Evolutionary conservation across 2,113 vertebrate genomes (phyloP), one percentile per base, ranked within the genome.

Genomic region (Enhydra lutris): DNA sequence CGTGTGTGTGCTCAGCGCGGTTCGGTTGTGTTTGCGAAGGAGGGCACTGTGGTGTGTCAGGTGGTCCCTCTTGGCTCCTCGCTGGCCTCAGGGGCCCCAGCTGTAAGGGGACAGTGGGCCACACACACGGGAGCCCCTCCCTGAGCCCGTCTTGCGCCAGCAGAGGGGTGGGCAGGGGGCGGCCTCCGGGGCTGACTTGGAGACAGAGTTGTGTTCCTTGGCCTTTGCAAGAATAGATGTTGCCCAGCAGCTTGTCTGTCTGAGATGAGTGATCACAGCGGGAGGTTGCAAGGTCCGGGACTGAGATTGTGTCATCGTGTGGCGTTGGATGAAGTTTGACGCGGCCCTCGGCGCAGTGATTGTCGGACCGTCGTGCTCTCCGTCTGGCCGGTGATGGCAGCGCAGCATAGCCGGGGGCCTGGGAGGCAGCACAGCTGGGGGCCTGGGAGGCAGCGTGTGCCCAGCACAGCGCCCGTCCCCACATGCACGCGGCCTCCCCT

Each of bases 111-210:
- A 8, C 5, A 0, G 14, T 15, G 80, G 71, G 4, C 29, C 42
- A 17, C 39, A 17, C 11, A 71, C 23, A 52, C 26, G 21, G 11
- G 29, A 2, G 0, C 2, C 82, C 36, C 59, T 82, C 50, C 21
- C 6, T 36, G 20, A 36, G 7, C 65, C 0, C 10, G 15, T 18
- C 17, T 39, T 29, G 65, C 4, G 9, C 24, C 0, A 3, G 12
- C 42, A 5, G 89, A 50, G 3, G 20, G 31, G 2, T 14, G 55
- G 69, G 0, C 4, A 18, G 31, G 3, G 21, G 52, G 34, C 1
- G 9, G 80, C 74, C 59, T 79, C 39, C 0, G 39, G 73, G 23
- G 74, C n/a, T 17, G 74, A 23, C 34, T 89, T 63, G 47, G 73
- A 47, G 50, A 5, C 42, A 4, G 13, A 29, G 47, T 42, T 17